These are phyloP conservation scores for Delphinapterus leucas DNA, from an alignment of 2,113 vertebrate genomes.

Conservation along the genomic window DNA sequence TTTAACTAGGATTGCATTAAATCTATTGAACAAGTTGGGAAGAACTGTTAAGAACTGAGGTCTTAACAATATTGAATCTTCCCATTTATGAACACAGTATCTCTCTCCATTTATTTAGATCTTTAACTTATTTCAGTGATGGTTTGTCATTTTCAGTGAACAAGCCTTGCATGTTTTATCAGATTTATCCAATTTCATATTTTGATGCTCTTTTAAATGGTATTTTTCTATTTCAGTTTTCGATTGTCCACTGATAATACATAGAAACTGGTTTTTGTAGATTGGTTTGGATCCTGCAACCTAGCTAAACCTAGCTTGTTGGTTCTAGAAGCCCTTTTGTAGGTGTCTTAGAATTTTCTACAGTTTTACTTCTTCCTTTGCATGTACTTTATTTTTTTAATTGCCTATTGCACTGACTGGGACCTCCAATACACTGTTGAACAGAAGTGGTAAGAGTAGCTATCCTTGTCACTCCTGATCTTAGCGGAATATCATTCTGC, in stretches of 20 bases:
- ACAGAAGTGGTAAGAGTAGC: neutral
- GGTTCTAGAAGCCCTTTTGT: neutral
- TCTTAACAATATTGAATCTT: neutral
- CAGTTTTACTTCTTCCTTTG: conserved; percentile 15
- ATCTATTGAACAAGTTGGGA: neutral
- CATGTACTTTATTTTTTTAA: neutral
- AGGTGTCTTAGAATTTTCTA: neutral
- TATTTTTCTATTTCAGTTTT: neutral
- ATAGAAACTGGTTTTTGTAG: neutral
- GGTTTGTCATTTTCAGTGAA: neutral
- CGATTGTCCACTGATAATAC: neutral
- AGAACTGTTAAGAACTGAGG: neutral
- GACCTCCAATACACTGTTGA: neutral
- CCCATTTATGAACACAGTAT: neutral
- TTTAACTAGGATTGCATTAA: neutral
- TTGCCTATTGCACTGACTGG: neutral
- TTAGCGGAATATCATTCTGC: neutral
- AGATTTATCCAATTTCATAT: neutral
- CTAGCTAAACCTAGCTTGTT: neutral
- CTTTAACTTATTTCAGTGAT: neutral
- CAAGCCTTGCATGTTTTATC: neutral
- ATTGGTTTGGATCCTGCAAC: neutral
- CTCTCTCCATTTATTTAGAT: neutral
- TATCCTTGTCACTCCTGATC: neutral
- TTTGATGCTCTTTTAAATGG: neutral